Percentiles rank a stretch among this genome's conserved stretches.
Evolutionary conservation across 2,113 vertebrate species (phyloP).

Genomic region (Trinectes maculatus): DNA sequence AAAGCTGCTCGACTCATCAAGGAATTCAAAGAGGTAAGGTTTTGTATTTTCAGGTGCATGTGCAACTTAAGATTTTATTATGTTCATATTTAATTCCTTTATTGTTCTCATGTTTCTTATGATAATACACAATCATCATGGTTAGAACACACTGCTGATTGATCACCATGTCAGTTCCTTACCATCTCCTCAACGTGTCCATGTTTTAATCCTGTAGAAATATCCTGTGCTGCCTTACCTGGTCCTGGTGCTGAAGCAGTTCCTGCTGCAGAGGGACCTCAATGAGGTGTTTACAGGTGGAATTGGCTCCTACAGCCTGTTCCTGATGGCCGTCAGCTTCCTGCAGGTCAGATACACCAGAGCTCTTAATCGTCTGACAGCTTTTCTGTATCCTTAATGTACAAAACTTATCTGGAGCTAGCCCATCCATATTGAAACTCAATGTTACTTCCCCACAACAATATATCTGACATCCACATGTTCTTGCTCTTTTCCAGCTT

Average conservation of each 20-base stretch:
- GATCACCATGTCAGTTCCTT: background rate
- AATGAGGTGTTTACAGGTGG: constrained; percentile 99
- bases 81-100: background rate
- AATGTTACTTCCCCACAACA: background rate
- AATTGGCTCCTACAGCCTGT: constrained; percentile 98
- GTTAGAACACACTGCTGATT: too few relatives aligned
- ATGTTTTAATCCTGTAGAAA: constrained; percentile 82
- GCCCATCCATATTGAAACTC: background rate
- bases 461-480: background rate
- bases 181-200: background rate
- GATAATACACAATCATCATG: too few relatives aligned
- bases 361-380: constrained; percentile 1
- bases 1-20: constrained; percentile 96
- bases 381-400: too few relatives aligned
- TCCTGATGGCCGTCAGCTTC: constrained; percentile 99
- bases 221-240: constrained; percentile 96
- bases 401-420: too few relatives aligned
- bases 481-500: constrained; percentile 79
- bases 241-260: constrained; percentile 98
- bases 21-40: constrained; percentile 94
- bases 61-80: background rate
- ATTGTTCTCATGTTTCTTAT: background rate
- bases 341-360: constrained; percentile 87
- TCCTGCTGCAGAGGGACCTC: constrained; percentile 96
- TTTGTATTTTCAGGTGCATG: background rate